Evolutionary conservation across 2,888 invertebrate species (phyloP).

Genomic region (Pherbina coryleti): DNA sequence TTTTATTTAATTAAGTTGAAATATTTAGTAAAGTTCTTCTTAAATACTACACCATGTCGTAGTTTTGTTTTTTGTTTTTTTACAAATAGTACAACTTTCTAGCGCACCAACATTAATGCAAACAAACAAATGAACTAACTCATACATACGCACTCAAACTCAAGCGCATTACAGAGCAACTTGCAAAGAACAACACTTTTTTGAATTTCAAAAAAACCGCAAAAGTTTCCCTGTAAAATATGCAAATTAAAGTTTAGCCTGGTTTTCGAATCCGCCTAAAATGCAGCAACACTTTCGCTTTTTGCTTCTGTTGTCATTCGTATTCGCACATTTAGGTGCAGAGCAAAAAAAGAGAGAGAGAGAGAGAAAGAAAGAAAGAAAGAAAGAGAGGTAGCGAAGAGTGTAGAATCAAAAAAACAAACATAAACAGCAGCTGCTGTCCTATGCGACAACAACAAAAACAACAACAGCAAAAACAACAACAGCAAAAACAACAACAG

Average conservation of each 20-base stretch:
- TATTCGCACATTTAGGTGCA: background rate
- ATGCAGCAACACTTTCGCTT: slow-evolving; percentile 43
- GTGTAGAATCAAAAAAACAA: background rate
- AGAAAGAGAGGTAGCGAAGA: background rate
- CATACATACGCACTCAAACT: background rate
- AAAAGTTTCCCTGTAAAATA: slow-evolving; percentile 32
- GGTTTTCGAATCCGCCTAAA: slow-evolving; percentile 30
- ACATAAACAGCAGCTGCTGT: slow-evolving; percentile 23
- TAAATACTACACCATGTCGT: background rate
- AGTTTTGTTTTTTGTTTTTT: background rate
- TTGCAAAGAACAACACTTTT: background rate
- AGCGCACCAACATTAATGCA: background rate
- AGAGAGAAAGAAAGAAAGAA: background rate
- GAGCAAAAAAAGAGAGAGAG: background rate
- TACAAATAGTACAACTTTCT: background rate
- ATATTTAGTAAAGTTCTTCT: background rate
- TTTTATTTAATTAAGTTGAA: background rate
- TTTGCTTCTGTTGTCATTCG: slow-evolving; percentile 29
- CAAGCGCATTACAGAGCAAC: background rate
- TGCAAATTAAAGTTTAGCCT: slow-evolving; percentile 38
- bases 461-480: slow-evolving; percentile 14
- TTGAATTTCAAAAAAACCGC: background rate
- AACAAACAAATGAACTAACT: background rate
- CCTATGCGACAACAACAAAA: slow-evolving; percentile 11
- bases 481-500: no score